Conservation (phyloP, 2,888 invertebrate genomes). For the Xestia xanthographa region DNA sequence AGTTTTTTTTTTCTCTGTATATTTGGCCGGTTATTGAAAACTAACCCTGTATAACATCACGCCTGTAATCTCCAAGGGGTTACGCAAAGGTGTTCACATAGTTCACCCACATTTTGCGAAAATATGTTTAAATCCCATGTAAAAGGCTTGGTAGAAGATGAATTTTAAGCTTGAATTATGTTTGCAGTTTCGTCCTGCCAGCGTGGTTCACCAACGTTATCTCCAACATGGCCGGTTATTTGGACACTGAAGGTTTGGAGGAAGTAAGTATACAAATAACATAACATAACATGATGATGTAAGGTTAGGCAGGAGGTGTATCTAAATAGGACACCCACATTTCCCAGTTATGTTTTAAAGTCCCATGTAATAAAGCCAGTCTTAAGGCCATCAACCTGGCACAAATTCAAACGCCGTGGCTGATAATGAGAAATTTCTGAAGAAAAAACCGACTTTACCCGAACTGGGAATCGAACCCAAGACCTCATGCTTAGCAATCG, state of each 20-base stretch:
- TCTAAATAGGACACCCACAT: not conserved
- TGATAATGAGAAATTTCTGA: not conserved
- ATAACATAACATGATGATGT: not conserved
- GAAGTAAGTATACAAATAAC: slow-evolving; percentile 77
- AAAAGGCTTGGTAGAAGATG: too few species aligned
- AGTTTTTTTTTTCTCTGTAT: too few species aligned
- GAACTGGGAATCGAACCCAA: not conserved
- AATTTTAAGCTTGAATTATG: too few species aligned
- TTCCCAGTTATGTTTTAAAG: not conserved
- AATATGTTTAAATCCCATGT: too few species aligned
- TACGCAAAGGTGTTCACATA: not conserved
- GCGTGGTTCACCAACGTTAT: slow-evolving; percentile 80
- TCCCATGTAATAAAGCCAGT: not conserved
- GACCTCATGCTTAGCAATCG: not conserved
- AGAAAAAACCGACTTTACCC: not conserved
- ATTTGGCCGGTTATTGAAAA: too few species aligned
- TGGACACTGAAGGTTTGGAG: slow-evolving; percentile 80
- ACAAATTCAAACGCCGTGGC: not conserved
- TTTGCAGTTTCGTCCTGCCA: slow-evolving; percentile 80
- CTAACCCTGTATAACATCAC: too few species aligned
- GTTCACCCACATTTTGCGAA: not conserved
- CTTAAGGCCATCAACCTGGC: not conserved
- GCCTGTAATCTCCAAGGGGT: too few species aligned
- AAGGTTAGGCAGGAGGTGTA: not conserved
- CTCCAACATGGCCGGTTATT: slow-evolving; percentile 78